Conservation (phyloP, 2,113 vertebrate genomes). For the Aspiorhynchus laticeps region DNA sequence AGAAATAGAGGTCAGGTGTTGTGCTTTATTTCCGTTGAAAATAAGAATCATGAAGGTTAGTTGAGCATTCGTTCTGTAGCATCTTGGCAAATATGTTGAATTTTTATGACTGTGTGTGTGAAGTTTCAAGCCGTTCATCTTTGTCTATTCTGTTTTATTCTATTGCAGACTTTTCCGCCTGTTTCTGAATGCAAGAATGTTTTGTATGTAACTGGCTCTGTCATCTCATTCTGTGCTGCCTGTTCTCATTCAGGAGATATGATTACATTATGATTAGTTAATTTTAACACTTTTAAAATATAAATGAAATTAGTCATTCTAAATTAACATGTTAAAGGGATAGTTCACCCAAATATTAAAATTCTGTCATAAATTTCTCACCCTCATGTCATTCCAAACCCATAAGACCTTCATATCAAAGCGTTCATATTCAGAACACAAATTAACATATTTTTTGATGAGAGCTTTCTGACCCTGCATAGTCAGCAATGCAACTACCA, state of each 20-base stretch:
- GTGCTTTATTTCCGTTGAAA: not conserved
- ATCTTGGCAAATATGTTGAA: not conserved
- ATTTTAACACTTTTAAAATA: not conserved
- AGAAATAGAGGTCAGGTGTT: not conserved
- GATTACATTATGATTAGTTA: not conserved
- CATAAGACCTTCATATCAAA: too few species aligned
- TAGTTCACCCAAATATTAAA: too few species aligned
- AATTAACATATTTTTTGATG: too few species aligned
- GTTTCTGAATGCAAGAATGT: not conserved
- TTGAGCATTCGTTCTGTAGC: not conserved
- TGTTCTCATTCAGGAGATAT: not conserved
- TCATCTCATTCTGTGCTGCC: not conserved
- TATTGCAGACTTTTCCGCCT: not conserved
- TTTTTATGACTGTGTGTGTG: not conserved
- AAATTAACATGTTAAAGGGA: not conserved
- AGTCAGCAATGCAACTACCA: too few species aligned
- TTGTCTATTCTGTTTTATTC: not conserved
- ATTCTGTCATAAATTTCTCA: too few species aligned
- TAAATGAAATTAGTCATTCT: not conserved
- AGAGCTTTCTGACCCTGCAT: too few species aligned
- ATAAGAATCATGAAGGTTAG: not conserved
- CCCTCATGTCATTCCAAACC: too few species aligned
- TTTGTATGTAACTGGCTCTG: not conserved
- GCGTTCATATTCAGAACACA: too few species aligned
- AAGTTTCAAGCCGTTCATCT: not conserved